Evolutionary conservation across 2,888 invertebrate genomes (phyloP), one percentile per base, ranked within the genome.

Genomic region (Cinara cedri): DNA sequence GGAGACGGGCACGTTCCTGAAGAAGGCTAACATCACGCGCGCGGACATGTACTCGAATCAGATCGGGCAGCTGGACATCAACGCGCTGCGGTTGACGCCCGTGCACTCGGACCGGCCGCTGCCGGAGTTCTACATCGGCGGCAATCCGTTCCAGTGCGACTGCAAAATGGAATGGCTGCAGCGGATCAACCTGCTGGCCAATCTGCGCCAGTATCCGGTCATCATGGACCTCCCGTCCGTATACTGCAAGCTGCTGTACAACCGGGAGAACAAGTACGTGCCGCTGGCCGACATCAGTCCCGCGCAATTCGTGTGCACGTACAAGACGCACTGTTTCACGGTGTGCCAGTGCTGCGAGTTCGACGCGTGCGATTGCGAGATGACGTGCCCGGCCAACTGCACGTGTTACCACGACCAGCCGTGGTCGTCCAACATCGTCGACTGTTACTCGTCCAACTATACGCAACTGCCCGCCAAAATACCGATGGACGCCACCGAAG

Each of bases 111-210:
- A 91, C 82, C 89, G 91, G 81, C 88, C 91, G 76, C 87, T 95
- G 83, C 95, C 96, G 16, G 94, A 95, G 87, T 95, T 97, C 87
- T 95, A 94, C 86, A 93, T 97, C 82, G 95, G 94, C 55, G 95
- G 94, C 75, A 97, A 97, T 88, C 97, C 96, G 55, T 95, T 96
- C 85, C 92, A 93, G 84, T 97, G 97, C 85, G 95, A 96, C 86
- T 97, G 97, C 88, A 94, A 94, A 83, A 95, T 96, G 90, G 96
- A 96, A 85, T 97, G 97, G 97, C 87, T 97, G 84, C 95, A 96
- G 86, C 89, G 95, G 84, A 94, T 96, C 85, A 95, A 96, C 86
- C 92, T 92, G 86, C 88, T 92, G 83, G 91, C 93, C 84, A 91
- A 92, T 84, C 88, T 95, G 78, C 88, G 94, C 81, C 94, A 95